phyloP scores from a whole-genome alignment of 2,888 invertebrate species.

The Ornithoptera alexandrae region DNA sequence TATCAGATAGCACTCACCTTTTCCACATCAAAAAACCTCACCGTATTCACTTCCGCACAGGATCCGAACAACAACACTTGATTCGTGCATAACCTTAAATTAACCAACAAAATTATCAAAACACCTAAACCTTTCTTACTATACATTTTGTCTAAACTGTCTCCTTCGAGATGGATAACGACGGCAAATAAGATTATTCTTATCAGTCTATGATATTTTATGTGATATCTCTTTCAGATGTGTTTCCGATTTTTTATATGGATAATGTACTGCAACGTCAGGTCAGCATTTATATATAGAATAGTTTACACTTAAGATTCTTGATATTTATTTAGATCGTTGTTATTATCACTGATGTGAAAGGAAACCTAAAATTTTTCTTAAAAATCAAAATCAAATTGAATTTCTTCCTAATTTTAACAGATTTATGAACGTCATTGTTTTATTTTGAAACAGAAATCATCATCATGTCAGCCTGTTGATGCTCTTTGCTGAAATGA shows the following conservation, averaged over 20 bases:
- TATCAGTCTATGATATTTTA: constrained; percentile 23
- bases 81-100: constrained; percentile 37
- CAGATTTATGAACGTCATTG: too few species aligned
- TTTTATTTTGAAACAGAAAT: too few species aligned
- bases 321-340: too few species aligned
- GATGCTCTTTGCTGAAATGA: too few species aligned
- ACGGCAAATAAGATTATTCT: constrained; percentile 7
- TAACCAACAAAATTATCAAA: constrained; percentile 21
- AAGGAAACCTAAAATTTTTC: too few species aligned
- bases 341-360: too few species aligned
- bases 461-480: too few species aligned
- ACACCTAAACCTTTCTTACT: constrained; percentile 5
- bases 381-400: too few species aligned
- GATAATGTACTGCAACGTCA: too few species aligned
- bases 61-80: constrained; percentile 64
- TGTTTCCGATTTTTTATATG: neutral
- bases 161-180: neutral
- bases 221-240: constrained; percentile 15
- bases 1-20: constrained; percentile 46
- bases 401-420: too few species aligned
- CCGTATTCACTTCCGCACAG: constrained; percentile 55
- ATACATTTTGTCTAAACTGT: constrained; percentile 19
- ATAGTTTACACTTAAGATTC: too few species aligned
- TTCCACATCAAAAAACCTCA: constrained; percentile 63
- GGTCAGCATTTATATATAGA: too few species aligned